Conservation (phyloP, 2,888 invertebrate genomes). For the Agrochola lota region DNA sequence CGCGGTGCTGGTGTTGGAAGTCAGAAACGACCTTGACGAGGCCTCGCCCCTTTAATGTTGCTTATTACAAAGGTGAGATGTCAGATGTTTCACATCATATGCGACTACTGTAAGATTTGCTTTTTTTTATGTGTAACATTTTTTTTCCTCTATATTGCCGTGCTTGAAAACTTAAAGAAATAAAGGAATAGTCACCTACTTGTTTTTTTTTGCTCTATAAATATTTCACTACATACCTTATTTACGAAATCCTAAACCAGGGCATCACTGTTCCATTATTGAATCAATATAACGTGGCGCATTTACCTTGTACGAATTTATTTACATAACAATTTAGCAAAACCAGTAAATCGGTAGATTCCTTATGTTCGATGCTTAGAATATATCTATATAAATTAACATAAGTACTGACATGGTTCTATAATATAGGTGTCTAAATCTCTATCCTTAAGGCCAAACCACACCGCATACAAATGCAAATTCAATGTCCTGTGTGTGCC, state of each 20-base stretch:
- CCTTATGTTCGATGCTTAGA: not conserved
- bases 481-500: no score
- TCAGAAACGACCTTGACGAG: no score
- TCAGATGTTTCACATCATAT: no score
- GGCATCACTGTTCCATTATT: constrained; percentile 3
- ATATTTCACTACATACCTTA: no score
- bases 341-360: constrained; percentile 10
- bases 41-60: no score
- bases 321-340: constrained; percentile 25
- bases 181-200: not conserved
- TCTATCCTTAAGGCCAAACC: not conserved
- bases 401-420: no score
- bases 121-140: no score
- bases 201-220: not conserved
- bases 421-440: not conserved
- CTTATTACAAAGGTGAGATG: no score
- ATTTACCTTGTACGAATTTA: constrained; percentile 29
- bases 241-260: not conserved
- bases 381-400: not conserved
- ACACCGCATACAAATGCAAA: no score
- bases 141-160: no score
- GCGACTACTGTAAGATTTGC: no score
- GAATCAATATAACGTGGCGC: not conserved
- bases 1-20: no score
- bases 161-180: not conserved